Percentiles rank a stretch among this genome's conserved stretches.
Evolutionary conservation across 2,113 vertebrate genomes (phyloP).

Genomic region (Ardeotis arabs): DNA sequence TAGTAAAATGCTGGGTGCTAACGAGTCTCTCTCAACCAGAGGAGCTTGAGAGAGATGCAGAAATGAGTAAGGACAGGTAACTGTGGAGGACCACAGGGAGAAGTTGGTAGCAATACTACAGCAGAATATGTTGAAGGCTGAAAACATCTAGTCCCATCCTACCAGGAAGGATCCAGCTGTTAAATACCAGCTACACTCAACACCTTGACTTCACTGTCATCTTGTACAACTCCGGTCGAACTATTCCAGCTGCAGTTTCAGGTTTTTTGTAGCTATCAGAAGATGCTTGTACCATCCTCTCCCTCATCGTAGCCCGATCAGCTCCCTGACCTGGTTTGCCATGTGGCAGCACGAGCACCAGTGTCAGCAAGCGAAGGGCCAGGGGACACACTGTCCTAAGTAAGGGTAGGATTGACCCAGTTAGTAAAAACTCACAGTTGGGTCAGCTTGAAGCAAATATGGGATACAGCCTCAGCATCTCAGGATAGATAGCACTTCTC

Average conservation of each 20-base stretch:
- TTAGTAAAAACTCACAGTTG: not conserved
- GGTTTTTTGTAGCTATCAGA: not conserved
- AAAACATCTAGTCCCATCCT: not conserved
- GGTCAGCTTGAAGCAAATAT: not conserved
- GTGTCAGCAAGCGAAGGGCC: not conserved
- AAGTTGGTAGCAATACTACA: not conserved
- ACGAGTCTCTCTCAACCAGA: not conserved
- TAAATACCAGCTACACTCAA: not conserved
- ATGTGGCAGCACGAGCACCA: not conserved
- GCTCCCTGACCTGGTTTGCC: not conserved
- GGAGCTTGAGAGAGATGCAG: not conserved
- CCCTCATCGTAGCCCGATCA: not conserved
- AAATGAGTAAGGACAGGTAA: not conserved
- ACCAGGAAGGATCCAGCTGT: not conserved
- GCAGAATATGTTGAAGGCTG: not conserved
- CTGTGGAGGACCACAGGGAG: not conserved
- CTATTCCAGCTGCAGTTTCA: not conserved
- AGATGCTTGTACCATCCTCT: not conserved
- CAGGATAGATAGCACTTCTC: not conserved
- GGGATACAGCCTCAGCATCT: not conserved
- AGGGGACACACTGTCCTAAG: not conserved
- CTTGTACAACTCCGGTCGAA: not conserved
- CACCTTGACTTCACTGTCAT: not conserved
- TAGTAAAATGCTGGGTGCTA: not conserved
- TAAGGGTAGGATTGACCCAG: conserved; percentile 14